Conservation (phyloP, 1,140 invertebrate species). For the Bursaphelenchus mucronatus region DNA sequence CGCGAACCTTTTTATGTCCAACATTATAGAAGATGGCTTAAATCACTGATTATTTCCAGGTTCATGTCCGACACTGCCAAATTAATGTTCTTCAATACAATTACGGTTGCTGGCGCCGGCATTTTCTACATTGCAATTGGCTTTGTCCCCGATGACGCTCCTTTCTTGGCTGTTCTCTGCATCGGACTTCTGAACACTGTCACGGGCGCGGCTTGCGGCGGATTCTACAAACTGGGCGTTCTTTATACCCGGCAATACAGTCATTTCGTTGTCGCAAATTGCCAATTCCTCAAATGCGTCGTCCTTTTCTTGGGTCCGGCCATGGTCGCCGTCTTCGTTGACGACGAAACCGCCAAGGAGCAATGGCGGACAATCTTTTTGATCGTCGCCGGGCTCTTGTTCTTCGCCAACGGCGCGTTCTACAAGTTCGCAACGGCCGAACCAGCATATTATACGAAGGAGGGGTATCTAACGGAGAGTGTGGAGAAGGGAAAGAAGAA, state of each 20-base stretch:
- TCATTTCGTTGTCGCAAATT: constrained; percentile 37
- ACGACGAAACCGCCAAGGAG: constrained; percentile 31
- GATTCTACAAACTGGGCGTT: constrained; percentile 46
- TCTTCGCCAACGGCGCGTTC: constrained; percentile 8
- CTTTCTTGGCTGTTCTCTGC: constrained; percentile 27
- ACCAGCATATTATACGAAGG: constrained; percentile 8
- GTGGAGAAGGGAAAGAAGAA: too few species aligned
- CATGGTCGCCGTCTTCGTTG: constrained; percentile 36
- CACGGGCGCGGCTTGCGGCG: constrained; percentile 34
- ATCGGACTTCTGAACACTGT: constrained; percentile 30
- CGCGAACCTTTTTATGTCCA: too few species aligned
- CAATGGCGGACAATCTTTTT: constrained; percentile 44
- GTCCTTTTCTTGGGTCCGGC: constrained; percentile 39
- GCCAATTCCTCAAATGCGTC: constrained; percentile 49
- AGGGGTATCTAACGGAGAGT: too few species aligned
- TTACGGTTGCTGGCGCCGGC: constrained; percentile 34
- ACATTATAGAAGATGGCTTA: too few species aligned
- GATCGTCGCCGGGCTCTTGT: constrained; percentile 21
- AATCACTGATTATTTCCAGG: constrained; percentile 9
- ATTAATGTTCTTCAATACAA: constrained; percentile 35
- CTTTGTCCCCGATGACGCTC: constrained; percentile 15
- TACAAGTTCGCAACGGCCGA: constrained; percentile 19
- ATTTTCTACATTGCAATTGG: constrained; percentile 21
- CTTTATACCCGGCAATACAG: constrained; percentile 40
- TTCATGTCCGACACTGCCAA: constrained; percentile 32